Evolutionary conservation across 2,888 invertebrate species (phyloP).

Genomic region (Pyrgus malvae): DNA sequence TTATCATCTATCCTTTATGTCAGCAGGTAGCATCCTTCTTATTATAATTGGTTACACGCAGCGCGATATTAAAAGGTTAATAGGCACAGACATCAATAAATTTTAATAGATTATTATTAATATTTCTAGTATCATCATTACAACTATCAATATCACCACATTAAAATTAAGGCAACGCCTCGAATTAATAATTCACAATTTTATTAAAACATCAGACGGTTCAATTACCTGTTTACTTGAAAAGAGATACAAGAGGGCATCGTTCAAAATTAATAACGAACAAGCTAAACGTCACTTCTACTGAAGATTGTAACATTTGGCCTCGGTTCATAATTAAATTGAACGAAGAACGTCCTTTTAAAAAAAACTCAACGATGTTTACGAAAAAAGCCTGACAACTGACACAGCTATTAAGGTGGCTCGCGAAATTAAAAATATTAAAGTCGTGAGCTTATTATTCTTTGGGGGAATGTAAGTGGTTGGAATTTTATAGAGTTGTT

Average conservation of each 20-base stretch:
- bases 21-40: no score
- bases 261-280: not conserved
- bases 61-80: no score
- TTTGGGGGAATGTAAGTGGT: constrained; percentile 17
- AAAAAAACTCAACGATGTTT: constrained; percentile 46
- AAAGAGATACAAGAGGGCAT: not conserved
- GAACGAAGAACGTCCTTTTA: constrained; percentile 20
- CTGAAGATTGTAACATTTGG: constrained; percentile 1
- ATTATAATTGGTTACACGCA: no score
- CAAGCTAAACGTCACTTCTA: constrained; percentile 5
- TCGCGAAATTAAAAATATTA: constrained; percentile 45
- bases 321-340: constrained; percentile 16
- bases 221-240: no score
- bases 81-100: no score
- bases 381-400: constrained; percentile 44
- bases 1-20: no score
- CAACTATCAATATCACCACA: no score
- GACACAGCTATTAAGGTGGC: constrained; percentile 43
- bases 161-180: no score
- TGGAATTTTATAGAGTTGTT: constrained; percentile 28
- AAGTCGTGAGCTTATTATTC: constrained; percentile 35
- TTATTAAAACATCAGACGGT: no score
- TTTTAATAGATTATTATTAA: no score
- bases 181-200: no score
- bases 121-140: no score